Base-by-base conservation (phyloP, 2,888 invertebrate genomes). In the Cyrtodaria siliqua region DNA sequence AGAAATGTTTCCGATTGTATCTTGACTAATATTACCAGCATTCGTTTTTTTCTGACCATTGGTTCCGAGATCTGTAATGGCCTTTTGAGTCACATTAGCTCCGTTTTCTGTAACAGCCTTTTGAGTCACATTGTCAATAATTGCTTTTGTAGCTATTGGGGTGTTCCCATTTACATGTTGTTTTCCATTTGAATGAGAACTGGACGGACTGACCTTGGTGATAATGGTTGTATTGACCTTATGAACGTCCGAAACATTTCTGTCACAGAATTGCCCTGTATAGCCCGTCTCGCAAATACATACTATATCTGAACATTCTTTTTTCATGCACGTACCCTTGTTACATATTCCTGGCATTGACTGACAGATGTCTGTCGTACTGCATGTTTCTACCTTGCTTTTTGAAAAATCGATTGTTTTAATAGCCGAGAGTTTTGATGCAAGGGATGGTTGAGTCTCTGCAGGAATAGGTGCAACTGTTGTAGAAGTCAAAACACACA, bases 331-430 rank as follows among this genome's bases (percentile, higher is more conserved):
- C 6, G 26, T 57, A 16, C 77, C 71, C 8, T 63, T 52, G 12
- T 33, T 33, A 62, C 77, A 77, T 3, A 77, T 63, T 14, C 71
- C 71, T 1, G 44, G 16, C 63, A 76, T 55, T 12, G 57, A 18
- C 18, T 47, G 23, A 44, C 77, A 77, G 27, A 68, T 53, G 27
- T 68, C 55, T 3, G 29, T 49, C 6, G 47, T 53, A 8, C 27
- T 52, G 38, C 71, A 72, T 0, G 59, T 44, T 14, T 52, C 18
- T 0, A 4, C 38, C 8, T 16, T 40, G 24, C 23, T 55, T 50
- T 44, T 16, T 0, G 44, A 38, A 16, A 38, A 40, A 23, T 53
- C 47, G 27, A 60, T 23, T 9, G 47, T 29, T 1, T 44, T 44
- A n/a, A 49, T 60, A 16, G 44, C 23, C 3, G 59, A n/a, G n/a